Base-by-base conservation (phyloP, 2,113 vertebrate species). In the Corythaeola cristata region DNA sequence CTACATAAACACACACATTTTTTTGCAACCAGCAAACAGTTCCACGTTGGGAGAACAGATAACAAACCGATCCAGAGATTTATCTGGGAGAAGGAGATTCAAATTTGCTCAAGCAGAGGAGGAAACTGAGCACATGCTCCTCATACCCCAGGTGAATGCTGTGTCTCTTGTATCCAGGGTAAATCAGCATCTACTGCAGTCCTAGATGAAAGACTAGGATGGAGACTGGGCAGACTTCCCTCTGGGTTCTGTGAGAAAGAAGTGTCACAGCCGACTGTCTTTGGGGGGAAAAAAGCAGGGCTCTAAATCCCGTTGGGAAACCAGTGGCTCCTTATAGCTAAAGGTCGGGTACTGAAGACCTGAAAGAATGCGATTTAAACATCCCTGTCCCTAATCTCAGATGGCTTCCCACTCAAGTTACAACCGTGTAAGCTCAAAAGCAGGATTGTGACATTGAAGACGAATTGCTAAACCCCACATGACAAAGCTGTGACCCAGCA, bases 41-140 rank as follows among this genome's bases (percentile, higher is more conserved):
- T 82, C 15, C 8, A 5, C 22, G 20, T 52, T 89, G n/a, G 78
- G 49, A 90, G 49, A 90, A 81, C 7, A 66, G 27, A 19, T 58
- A 88, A 60, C 8, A 83, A 68, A 56, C 7, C 0, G 0, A 58
- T 35, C 6, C 53, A 88, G 64, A 69, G 10, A 58, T 84, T 72
- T 88, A 11, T 10, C 5, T 1, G 15, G 41, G 23, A 88, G 27
- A 69, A 77, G 18, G 62, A 80, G 19, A 53, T 53, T 71, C n/a
- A 62, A 63, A 79, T 69, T 32, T 90, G 3, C 77, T 80, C 19
- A 79, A 62, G 52, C 47, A 92, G 67, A 50, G 63, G 55, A 52
- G 19, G 22, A 68, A 58, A 62, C 3, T 0, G 1, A 80, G 27
- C 12, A 30, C 1, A 0, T 45, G 16, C 15, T 84, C 64, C 37